phyloP scores from a whole-genome alignment of 2,888 invertebrate species.

The Tryphoninae sp. region DNA sequence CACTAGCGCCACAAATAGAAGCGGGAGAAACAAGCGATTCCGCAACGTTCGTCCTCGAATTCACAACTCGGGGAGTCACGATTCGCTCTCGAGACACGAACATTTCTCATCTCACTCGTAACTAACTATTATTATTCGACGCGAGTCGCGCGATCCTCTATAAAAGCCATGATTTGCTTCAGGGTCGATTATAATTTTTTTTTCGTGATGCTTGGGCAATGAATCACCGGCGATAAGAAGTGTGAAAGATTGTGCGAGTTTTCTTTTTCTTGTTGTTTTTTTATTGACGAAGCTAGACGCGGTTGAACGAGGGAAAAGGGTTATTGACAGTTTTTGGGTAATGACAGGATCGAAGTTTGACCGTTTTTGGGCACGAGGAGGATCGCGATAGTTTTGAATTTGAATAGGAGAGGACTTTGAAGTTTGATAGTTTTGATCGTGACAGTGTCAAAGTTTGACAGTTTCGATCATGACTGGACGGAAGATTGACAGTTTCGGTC shows the following conservation, averaged over 20 bases:
- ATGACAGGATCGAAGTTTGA: too few species aligned
- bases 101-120: neutral
- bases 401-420: too few species aligned
- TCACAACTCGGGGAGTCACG: conserved; percentile 26
- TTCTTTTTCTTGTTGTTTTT: neutral
- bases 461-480: too few species aligned
- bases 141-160: neutral
- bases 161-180: neutral
- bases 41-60: conserved; percentile 46
- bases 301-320: too few species aligned
- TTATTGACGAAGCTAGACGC: too few species aligned
- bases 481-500: neutral
- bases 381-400: too few species aligned
- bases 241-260: neutral
- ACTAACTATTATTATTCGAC: neutral
- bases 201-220: neutral
- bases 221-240: neutral
- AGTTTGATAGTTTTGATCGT: too few species aligned
- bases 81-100: conserved; percentile 5
- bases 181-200: neutral
- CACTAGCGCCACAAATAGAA: conserved; percentile 18
- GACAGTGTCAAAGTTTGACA: too few species aligned
- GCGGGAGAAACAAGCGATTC: conserved; percentile 17
- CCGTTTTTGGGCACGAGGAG: too few species aligned
- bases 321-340: too few species aligned